Base-by-base conservation (phyloP, 2,797 vertebrate genomes). In the Amblyraja radiata region DNA sequence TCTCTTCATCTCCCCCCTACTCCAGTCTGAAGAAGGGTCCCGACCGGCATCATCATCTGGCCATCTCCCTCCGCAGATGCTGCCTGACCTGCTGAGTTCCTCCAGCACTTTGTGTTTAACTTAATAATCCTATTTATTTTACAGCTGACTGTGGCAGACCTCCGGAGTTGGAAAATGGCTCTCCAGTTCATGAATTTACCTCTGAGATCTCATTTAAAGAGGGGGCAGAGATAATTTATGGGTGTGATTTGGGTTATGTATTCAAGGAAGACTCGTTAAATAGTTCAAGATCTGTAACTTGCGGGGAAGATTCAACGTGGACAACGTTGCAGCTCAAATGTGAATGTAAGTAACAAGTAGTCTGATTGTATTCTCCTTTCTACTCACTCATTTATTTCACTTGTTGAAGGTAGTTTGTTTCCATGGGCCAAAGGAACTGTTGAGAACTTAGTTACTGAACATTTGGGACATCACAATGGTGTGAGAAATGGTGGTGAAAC, bases 161-260 rank as follows among this genome's bases (percentile, higher is more conserved):
- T 63, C 83, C 83, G 32, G 54, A 63, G 28, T 63, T 86, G 58
- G 83, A 86, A 86, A 32, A 86, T 86, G 83, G 83, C 0, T 86
- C 61, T 28, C 58, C 58, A 65, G n/a, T 28, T 63, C 7, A 86
- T 16, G 13, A 86, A 65, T 86, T 63, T 86, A 63, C 28, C 18
- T 32, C 58, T 6, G 83, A 32, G 14, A 86, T 28, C 25, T n/a
- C n/a, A 81, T 8, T 0, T 0, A 93, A 93, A 79, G 94, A 79
- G 68, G 78, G 90, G 68, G 77, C 88, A 25, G 7, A 32, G 90
- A 93, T 93, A 0, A 93, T 39, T 54, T 94, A 93, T 10, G 0
- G 58, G 2, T 95, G 94, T 93, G 54, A 73, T 0, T 1, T 3
- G 1, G 94, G 94, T n/a, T 94, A 93, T 76, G 9, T 14, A 46